Evolutionary conservation across 2,888 invertebrate species (phyloP).

Genomic region (Lasiommata megera): DNA sequence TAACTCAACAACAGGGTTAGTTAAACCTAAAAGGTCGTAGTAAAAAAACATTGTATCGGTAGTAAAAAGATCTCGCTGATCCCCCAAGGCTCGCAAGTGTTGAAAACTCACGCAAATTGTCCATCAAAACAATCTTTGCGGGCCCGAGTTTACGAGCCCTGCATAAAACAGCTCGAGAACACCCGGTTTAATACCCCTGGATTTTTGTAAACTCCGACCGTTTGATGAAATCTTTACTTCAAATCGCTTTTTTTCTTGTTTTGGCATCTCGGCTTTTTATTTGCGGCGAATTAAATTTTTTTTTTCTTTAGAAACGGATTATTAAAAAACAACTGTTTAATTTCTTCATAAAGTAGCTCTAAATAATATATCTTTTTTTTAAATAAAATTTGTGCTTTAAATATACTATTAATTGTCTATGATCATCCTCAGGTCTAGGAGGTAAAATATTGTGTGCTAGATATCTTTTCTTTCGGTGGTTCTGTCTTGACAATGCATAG

Average conservation of each 20-base stretch:
- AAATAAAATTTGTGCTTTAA: no score
- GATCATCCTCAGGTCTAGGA: no score
- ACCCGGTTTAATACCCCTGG: conserved; percentile 67
- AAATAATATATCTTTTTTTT: no score
- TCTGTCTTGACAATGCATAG: no score
- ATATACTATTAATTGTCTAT: no score
- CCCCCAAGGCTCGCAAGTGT: conserved; percentile 41
- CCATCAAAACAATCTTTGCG: conserved; percentile 77
- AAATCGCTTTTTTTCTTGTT: conserved; percentile 15
- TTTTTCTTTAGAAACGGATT: no score
- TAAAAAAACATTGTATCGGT: conserved; percentile 9
- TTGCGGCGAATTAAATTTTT: no score
- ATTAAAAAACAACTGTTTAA: no score
- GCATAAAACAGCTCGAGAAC: conserved; percentile 71
- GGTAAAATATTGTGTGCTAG: no score
- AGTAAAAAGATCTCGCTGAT: conserved; percentile 14
- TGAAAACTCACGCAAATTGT: conserved; percentile 72
- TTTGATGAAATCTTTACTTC: conserved; percentile 37
- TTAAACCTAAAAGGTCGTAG: conserved; percentile 11
- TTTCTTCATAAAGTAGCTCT: no score
- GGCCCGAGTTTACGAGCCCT: conserved; percentile 65
- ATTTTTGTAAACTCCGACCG: conserved; percentile 55
- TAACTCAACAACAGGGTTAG: not conserved
- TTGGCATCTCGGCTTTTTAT: conserved; percentile 22
- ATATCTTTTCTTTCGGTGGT: no score